Evolutionary conservation across 2,797 vertebrate genomes (phyloP), one percentile per base, ranked within the genome.

Genomic region (Fringilla coelebs): DNA sequence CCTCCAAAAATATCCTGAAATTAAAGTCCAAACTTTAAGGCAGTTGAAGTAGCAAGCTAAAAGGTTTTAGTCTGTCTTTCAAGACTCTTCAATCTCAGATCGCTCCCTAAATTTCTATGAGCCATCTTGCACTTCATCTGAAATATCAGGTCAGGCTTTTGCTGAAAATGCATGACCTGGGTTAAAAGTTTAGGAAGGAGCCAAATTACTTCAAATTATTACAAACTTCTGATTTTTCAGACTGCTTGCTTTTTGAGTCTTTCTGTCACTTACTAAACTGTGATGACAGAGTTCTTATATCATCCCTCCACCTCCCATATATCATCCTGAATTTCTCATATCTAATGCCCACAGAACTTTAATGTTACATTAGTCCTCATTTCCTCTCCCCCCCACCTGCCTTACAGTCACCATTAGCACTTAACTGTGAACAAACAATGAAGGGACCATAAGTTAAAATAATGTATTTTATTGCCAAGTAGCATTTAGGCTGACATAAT

Each of bases 381-480:
- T 25, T 26, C 8, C 21, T 10, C 16, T 21, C 6, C 19, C 7
- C 7, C 16, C 17, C 32, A 13, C 32, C 29, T 48, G 62, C 19
- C 31, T 84, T 31, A 72, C 4, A 36, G 70, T 65, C 49, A 73
- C 60, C n/a, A 17, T 55, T 45, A 52, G 6, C 80, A 60, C 0
- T 31, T 43, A 68, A 46, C 1, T 3, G 49, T 40, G 43, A 43
- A 68, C 58, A 88, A 91, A 88, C 17, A 81, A 49, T 2, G 32
- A 78, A 75, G 7, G 41, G 68, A 85, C 46, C 11, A 2, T 11
- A n/a, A 76, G 28, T 71, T 78, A 92, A 81, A 93, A 88, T 73
- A 3, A 76, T 45, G 48, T 20, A 57, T 85, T 96, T 95, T 96
- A 95, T 89, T 94, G 81, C n/a, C 86, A 94, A 82, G 51, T 41